Evolutionary conservation across 2,888 invertebrate genomes (phyloP).

Genomic region (Ditylenchus weischeri): DNA sequence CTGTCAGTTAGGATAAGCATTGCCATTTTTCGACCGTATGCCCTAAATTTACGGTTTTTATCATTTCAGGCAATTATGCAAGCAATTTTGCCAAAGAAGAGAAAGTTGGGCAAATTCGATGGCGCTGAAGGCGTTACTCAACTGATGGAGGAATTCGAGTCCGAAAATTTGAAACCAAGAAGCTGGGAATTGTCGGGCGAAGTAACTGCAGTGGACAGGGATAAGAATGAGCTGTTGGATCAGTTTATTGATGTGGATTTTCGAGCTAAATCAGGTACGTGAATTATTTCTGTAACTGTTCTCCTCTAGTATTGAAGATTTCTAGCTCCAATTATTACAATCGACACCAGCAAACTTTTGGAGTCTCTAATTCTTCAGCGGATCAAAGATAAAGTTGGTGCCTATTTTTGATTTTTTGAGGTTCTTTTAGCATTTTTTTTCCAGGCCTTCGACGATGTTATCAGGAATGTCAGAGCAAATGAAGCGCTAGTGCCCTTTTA

Average conservation of each 20-base stretch:
- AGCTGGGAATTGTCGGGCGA: slow-evolving; percentile 93
- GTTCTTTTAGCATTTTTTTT: slow-evolving; percentile 26
- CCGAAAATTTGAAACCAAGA: slow-evolving; percentile 69
- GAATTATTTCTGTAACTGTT: too few species aligned
- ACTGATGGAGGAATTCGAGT: slow-evolving; percentile 61
- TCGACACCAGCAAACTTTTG: slow-evolving; percentile 78
- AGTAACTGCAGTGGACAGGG: slow-evolving; percentile 73
- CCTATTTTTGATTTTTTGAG: background rate
- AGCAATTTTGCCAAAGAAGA: too few species aligned
- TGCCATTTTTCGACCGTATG: too few species aligned
- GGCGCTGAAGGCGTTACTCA: background rate
- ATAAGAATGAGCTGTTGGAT: slow-evolving; percentile 86
- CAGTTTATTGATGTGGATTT: slow-evolving; percentile 57
- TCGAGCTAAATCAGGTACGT: background rate
- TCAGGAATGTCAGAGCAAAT: slow-evolving; percentile 77
- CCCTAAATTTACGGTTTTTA: too few species aligned
- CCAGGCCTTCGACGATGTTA: slow-evolving; percentile 90
- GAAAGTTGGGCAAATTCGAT: too few species aligned
- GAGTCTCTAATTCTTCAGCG: slow-evolving; percentile 85
- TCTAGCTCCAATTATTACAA: slow-evolving; percentile 81
- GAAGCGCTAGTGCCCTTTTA: slow-evolving; percentile 67
- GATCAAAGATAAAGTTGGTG: slow-evolving; percentile 73
- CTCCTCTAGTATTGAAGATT: background rate
- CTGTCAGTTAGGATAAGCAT: too few species aligned
- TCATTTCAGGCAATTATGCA: too few species aligned